Base-by-base conservation (phyloP, 2,113 vertebrate species). In the Bostrychus sinensis region DNA sequence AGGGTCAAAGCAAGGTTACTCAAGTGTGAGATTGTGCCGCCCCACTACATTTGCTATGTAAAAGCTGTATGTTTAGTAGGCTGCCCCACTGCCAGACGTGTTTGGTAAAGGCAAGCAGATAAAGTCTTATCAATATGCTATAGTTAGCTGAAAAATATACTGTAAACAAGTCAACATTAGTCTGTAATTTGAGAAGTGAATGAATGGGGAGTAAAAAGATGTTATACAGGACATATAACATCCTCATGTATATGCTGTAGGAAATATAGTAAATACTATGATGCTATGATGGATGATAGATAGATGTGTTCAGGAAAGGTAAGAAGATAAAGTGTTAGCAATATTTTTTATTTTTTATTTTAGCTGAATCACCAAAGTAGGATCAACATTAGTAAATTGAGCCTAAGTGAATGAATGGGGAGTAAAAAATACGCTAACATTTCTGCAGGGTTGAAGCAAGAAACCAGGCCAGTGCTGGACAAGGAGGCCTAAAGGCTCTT, bases 11-110 rank as follows among this genome's bases (percentile, higher is more conserved):
- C 78, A 75, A 81, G 76, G 86, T 86, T 80, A 80, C 70, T 81
- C 71, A 66, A 66, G 80, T 86, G 81, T 85, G 83, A 88, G 76
- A 86, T 85, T 86, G 76, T 73, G 69, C 62, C 81, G 11, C 73
- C 68, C 73, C 51, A 46, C 22, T 22, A 20, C 58, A 69, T 77
- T 81, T 82, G 65, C 55, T 60, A 77, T 78, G 67, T 71, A 77
- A 84, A 83, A 82, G 74, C 72, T 70, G 78, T 48, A 59, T 13
- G 51, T 34, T 78, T 79, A 76, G 70, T 70, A 75, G 63, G 42
- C 73, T 66, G 66, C 32, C 45, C 7, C 25, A 51, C 25, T 51
- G 25, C 25, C 23, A 16, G 25, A 48, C 25, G 45, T 25, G 13
- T 48, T 13, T 25, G 25, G 1, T 25, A 20, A 20, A 45, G 42